Base-by-base conservation (phyloP, 2,888 invertebrate species). In the Pterostichus niger region DNA sequence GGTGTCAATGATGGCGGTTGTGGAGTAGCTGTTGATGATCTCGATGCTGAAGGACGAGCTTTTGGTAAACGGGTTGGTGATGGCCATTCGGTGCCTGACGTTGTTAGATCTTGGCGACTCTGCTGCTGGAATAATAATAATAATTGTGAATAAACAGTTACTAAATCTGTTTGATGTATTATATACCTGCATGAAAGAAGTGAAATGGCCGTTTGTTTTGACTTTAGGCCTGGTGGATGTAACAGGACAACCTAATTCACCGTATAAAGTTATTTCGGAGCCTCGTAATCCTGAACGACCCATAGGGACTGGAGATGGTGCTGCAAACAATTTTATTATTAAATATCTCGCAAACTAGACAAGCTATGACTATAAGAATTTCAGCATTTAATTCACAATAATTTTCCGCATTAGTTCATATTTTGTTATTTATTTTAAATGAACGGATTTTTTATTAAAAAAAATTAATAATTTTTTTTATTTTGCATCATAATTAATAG, bases 151-250 rank as follows among this genome's bases (percentile, higher is more conserved):
- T 73, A 11, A 82, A 84, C 11, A 84, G 6, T 13, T 68, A 40
- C 40, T 40, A 9, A 40, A 6, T 40, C 1, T 9, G 6, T 40
- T 40, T 17, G 6, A 6, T 24, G 2, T 24, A 3, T 24, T 24
- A 2, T 24, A 64, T 88, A 93, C 93, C 91, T 94, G 89, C 93
- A 94, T 94, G 88, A 92, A 93, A 81, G 93, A 91, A 84, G 93
- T 93, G 88, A 94, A 92, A 88, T 93, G 93, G 76, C 94, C 94
- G 87, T 93, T 93, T 84, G 94, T 93, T 88, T 93, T 93, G 85
- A 93, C 91, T 89, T 93, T 93, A 84, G 91, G 91, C 88, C 92
- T 90, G 83, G 91, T 88, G 54, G 84, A 44, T 84, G 84, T 77
- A 81, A 85, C 24, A 11, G 82, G 83, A 6, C 85, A 85, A 81